Base-by-base conservation (phyloP, 2,888 invertebrate genomes). In the Steromphala cineraria region DNA sequence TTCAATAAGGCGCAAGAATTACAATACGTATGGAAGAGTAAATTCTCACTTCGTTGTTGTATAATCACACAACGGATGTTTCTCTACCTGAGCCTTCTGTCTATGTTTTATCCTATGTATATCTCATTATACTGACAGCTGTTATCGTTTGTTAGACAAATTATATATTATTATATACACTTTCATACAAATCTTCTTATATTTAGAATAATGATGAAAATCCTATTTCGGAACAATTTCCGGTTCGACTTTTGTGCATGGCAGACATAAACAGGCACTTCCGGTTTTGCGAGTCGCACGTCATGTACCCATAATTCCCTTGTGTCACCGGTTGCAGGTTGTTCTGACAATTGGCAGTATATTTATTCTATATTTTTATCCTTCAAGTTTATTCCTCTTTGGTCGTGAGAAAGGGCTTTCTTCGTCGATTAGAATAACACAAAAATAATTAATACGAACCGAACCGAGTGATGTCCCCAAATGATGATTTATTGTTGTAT, bases 301-400 rank as follows among this genome's bases (percentile, higher is more conserved):
- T 62, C 62, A 62, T 28, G 62, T 62, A 28, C 28, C 24, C 62
- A 24, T 62, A 28, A 28, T 28, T 62, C 24, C 62, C 46, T 62
- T 21, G 28, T 24, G 28, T 62, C 62, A 62, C n/a, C 28, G 62
- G 24, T 62, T 62, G 62, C 62, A 62, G 28, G 28, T 62, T 62
- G 62, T 62, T 62, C 28, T 62, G 62, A 62, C 62, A 62, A 62
- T 62, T 62, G 62, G 62, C 62, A 62, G 62, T 62, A 62, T 62
- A 62, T 62, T 62, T 62, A 62, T 62, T 28, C 28, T 62, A 28
- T 28, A 21, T 62, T 62, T 62, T 62, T 62, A 62, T 62, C 28
- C 28, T 62, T 13, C 62, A 24, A 24, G 28, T 62, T 62, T 62
- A 62, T 62, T 62, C 28, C 62, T 28, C 24, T 15, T 15, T 62